Base-by-base conservation (phyloP, 2,797 vertebrate genomes). In the Leptatherina wallacei region DNA sequence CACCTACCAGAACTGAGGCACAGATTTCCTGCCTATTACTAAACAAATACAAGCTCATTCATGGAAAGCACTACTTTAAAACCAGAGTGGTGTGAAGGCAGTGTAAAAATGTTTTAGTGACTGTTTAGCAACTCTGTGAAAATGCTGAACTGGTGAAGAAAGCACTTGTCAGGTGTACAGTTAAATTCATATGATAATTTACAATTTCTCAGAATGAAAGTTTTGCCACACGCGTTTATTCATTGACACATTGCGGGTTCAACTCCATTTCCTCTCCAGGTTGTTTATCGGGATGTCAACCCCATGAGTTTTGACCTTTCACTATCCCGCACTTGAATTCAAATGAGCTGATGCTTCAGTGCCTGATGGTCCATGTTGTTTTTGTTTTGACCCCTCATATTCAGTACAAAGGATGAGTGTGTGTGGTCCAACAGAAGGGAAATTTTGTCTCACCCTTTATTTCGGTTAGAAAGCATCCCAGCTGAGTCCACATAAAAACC, bases 241-340 rank as follows among this genome's bases (percentile, higher is more conserved):
- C 58, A 36, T 12, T 38, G 40, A 67, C 4, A 1, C 16, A 12
- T 30, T 27, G 57, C 6, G 33, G 71, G 14, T 56, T 27, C n/a
- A 27, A 4, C 42, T 16, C 36, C 5, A 69, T 36, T 44, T 69
- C 61, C 51, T 61, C 51, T 44, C 35, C 1, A 30, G 57, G 32
- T 33, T 18, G n/a, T 40, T 44, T 22, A 11, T 8, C 1, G 10
- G 32, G 6, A 0, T 60, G 36, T 67, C 71, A 73, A 29, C 55
- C 33, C 44, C 29, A 38, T 14, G 49, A 65, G 52, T 51, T 42
- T 22, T 68, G 67, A 69, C 65, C 58, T 77, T 79, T 71, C 40
- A 35, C 29, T 52, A 42, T 42, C 27, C 38, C n/a, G 10, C 27
- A 0, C 49, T 64, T 24, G 13, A 63, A 68, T 77, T 24, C 27